Base-by-base conservation (phyloP, 2,113 vertebrate genomes). In the Seriola aureovittata region DNA sequence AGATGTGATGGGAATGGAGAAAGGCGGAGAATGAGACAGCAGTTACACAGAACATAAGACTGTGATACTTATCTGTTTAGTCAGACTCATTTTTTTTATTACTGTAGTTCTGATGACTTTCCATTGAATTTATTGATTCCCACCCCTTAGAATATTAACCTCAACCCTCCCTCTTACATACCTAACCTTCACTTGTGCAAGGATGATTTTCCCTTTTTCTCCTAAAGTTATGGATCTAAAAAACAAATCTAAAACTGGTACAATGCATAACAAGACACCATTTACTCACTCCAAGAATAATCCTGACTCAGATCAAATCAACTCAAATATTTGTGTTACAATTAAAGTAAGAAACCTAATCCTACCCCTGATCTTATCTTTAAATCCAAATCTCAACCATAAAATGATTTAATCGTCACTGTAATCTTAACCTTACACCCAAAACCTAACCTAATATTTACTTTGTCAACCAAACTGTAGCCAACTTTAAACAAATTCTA, bases 1-100 rank as follows among this genome's bases (percentile, higher is more conserved):
- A 94, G 89, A 93, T 93, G 93, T 78, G 69, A 81, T 76, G 40
- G 66, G 66, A 73, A 83, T 57, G 76, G 38, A 38, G 54, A 77
- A 64, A 65, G 34, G 21, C 50, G 0, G 64, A 54, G 69, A 74
- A 76, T 67, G 78, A 79, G 63, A 76, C 71, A 84, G 76, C 55
- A 74, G 25, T 69, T 52, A 29, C 29, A 29, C 29, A 52, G 36
- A 81, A 40, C 65, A 77, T 29, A 38, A 16, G 4, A 60, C 23
- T 38, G 44, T 68, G 17, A 81, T 25, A 29, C 25, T 62, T 4
- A 60, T 62, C 63, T 88, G 90, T 54, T 88, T 77, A 85, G 52
- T 85, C 10, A 48, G 34, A 74, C 54, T 63, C 36, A 21, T 21
- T 12, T 7, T 63, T 29, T 64, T 8, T 25, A 59, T 48, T 48